phyloP scores from a whole-genome alignment of 2,888 invertebrate genomes.

The Onchidella celtica region DNA sequence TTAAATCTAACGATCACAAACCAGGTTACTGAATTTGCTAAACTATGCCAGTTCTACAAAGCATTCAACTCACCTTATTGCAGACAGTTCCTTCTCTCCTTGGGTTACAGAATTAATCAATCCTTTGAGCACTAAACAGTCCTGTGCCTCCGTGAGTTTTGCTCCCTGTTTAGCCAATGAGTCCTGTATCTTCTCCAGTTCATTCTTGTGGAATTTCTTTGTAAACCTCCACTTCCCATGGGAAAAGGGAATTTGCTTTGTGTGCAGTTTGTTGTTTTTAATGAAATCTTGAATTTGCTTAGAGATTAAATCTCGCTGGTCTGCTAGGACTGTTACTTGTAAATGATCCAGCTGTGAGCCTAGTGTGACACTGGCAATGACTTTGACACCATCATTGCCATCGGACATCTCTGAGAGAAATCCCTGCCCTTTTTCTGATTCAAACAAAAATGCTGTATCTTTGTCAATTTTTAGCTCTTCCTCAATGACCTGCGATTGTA shows the following conservation, averaged over 20 bases:
- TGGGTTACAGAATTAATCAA: slow-evolving; percentile 15
- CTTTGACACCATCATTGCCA: slow-evolving; percentile 15
- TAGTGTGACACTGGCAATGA: neutral
- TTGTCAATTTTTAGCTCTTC: neutral
- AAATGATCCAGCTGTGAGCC: neutral
- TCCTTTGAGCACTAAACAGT: slow-evolving; percentile 5
- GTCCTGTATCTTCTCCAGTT: slow-evolving; percentile 4
- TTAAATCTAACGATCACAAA: too few relatives aligned
- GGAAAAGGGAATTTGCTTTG: slow-evolving; percentile 10
- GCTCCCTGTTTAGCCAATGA: slow-evolving; percentile 7
- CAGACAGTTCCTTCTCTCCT: neutral
- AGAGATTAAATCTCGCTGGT: neutral
- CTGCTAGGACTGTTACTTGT: neutral
- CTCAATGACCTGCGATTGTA: slow-evolving; percentile 7
- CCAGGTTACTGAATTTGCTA: too few relatives aligned
- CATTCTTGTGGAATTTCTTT: slow-evolving; percentile 1
- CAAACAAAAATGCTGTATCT: neutral
- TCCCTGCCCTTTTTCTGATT: slow-evolving; percentile 19
- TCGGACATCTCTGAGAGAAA: slow-evolving; percentile 21
- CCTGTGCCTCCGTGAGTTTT: neutral
- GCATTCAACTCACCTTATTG: slow-evolving; percentile 3
- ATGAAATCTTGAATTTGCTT: neutral
- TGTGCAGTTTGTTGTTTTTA: slow-evolving; percentile 6
- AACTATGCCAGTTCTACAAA: too few relatives aligned
- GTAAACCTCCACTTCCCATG: slow-evolving; percentile 24